phyloP scores from a whole-genome alignment of 2,797 vertebrate genomes.

The Pyrocephalus nanus region DNA sequence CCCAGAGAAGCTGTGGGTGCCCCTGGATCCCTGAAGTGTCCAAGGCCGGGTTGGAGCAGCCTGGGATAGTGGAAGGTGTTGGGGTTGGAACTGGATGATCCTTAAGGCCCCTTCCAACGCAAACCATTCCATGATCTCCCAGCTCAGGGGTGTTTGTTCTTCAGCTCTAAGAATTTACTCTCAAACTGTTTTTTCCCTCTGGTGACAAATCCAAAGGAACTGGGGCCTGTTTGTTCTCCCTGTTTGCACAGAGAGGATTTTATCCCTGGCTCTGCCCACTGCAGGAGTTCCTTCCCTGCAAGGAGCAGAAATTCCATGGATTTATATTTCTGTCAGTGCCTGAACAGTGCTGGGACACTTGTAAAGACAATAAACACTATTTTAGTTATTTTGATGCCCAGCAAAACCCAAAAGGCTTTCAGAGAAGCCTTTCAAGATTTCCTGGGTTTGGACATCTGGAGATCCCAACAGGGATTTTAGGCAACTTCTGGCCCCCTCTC shows the following conservation, averaged over 20 bases:
- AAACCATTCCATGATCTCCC: rapidly evolving
- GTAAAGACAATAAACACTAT: background rate
- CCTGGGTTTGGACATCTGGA: background rate
- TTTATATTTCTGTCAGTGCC: background rate
- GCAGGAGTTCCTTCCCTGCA: background rate
- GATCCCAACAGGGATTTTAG: background rate
- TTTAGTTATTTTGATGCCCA: background rate
- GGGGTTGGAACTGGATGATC: background rate
- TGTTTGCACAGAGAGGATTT: background rate
- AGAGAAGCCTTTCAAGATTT: background rate
- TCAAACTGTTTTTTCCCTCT: background rate
- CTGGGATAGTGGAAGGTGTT: background rate
- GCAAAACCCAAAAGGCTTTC: background rate
- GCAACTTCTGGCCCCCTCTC: background rate
- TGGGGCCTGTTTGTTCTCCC: background rate
- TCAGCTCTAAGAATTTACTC: background rate
- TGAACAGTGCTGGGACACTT: rapidly evolving
- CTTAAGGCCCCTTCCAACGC: no score
- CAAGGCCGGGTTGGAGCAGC: no score
- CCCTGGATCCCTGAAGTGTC: background rate
- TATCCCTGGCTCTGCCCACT: background rate
- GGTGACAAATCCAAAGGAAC: background rate
- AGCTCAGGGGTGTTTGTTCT: rapidly evolving
- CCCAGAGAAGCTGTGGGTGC: background rate
- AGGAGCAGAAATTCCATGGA: background rate